These are phyloP conservation scores for Macroglossus sobrinus DNA, from an alignment of 2,113 vertebrate genomes.

Conservation along the genomic window DNA sequence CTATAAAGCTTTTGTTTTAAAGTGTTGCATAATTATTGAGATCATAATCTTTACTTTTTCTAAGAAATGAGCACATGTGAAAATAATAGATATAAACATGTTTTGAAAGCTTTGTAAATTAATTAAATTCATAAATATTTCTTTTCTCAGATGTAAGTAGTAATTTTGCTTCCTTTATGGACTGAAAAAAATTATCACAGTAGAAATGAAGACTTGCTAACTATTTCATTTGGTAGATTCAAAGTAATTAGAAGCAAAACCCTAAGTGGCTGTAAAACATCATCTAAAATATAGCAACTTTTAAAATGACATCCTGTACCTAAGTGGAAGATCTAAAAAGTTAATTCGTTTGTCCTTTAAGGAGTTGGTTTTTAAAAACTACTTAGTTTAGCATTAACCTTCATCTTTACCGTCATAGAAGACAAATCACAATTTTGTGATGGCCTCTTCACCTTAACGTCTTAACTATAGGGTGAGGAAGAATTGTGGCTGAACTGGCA, in stretches of 20 bases:
- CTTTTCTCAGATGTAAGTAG: neutral
- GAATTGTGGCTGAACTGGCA: neutral
- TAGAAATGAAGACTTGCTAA: neutral
- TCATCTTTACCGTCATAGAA: neutral
- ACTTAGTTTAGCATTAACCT: neutral
- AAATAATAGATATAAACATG: neutral
- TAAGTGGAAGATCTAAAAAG: neutral
- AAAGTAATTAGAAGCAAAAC: neutral
- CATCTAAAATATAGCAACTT: neutral
- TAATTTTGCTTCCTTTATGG: neutral
- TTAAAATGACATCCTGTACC: neutral
- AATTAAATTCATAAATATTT: neutral
- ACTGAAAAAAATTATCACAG: neutral
- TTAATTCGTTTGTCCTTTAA: neutral
- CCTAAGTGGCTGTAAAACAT: neutral
- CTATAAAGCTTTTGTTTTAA: neutral
- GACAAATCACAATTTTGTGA: neutral
- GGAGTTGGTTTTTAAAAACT: neutral
- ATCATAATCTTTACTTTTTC: neutral
- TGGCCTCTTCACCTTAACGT: neutral
- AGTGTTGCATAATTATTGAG: neutral
- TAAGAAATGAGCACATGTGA: neutral
- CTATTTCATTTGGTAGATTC: neutral
- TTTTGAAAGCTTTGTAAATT: constrained; percentile 14
- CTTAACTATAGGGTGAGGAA: neutral